Base-by-base conservation (phyloP, 2,797 vertebrate genomes). In the Anguilla pacifica region DNA sequence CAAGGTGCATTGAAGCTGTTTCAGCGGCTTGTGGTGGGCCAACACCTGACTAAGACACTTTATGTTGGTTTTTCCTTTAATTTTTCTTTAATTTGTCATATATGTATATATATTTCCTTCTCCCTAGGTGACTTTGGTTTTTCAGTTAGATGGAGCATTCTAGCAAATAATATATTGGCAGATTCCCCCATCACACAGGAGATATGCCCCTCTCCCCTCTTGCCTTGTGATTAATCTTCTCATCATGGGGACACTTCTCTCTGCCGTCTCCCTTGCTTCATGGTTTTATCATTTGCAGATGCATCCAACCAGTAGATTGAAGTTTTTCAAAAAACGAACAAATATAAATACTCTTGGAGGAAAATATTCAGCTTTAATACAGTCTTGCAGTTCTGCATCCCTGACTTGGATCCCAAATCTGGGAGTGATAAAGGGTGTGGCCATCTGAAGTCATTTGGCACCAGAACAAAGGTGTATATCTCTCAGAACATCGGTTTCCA, bases 241-340 rank as follows among this genome's bases (percentile, higher is more conserved):
- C 28, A 2, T 72, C 28, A 72, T n/a, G 10, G 67, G 10, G 28
- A n/a, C 28, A 31, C 28, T 72, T 28, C 11, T 72, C 67, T 72
- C 11, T 1, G 7, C 28, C 1, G 25, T 64, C 67, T 28, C 67
- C 67, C n/a, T 72, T 31, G n/a, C 67, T 10, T 28, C 2, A 11
- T 2, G 28, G 2, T 72, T 31, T 72, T 72, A 72, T 31, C 6
- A 72, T 72, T 72, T 72, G 28, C 67, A 72, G 67, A 72, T 31
- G 67, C 67, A 72, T 31, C 67, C 67, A 72, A 72, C 67, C 67
- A 72, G n/a, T 72, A 72, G 67, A 72, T 72, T 72, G 13, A 72
- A 3, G 67, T 6, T 31, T 43, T 28, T 72, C 67, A 72, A 72
- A 72, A 72, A 72, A 72, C 1, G 6, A 11, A 72, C 2, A 72